A percentile compares a stretch with the other conserved stretches of the same genome.
These are phyloP conservation scores for Lamellibrachia columna DNA, from an alignment of 2,888 invertebrate genomes.

Conservation along the genomic window DNA sequence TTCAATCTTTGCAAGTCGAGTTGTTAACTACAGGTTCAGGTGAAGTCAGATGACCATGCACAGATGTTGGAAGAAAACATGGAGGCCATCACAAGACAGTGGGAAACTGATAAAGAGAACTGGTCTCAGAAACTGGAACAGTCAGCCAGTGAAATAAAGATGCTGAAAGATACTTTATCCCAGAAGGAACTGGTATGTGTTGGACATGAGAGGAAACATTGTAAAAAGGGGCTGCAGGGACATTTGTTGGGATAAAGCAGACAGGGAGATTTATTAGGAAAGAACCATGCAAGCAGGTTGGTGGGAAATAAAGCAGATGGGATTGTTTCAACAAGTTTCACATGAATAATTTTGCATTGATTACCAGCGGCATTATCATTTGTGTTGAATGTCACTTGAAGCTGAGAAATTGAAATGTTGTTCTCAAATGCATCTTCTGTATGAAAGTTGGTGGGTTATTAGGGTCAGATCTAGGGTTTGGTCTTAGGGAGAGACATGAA, in stretches of 20 bases:
- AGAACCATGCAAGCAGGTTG: not conserved
- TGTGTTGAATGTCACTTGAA: not conserved
- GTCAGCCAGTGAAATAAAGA: not conserved
- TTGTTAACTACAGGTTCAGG: not conserved
- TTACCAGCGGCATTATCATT: not conserved
- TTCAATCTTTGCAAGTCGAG: not conserved
- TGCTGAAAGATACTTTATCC: not conserved
- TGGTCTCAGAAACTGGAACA: slow-evolving; percentile 3
- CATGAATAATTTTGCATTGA: not conserved
- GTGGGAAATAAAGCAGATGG: not conserved
- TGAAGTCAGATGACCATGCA: not conserved
- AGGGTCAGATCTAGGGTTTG: no score
- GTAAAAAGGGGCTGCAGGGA: not conserved
- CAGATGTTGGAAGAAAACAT: not conserved
- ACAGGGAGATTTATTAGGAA: no score
- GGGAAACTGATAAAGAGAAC: not conserved
- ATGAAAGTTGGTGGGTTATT: no score
- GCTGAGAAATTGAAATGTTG: no score
- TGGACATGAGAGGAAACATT: not conserved
- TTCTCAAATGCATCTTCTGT: no score
- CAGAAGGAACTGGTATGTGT: not conserved
- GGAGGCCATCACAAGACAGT: not conserved
- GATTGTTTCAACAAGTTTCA: not conserved
- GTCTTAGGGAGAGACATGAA: no score
- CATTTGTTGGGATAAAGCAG: no score